Percentiles rank a stretch among this genome's conserved stretches.
phyloP scores from a whole-genome alignment of 2,888 invertebrate species.

The Nematopogon swammerdamellus region DNA sequence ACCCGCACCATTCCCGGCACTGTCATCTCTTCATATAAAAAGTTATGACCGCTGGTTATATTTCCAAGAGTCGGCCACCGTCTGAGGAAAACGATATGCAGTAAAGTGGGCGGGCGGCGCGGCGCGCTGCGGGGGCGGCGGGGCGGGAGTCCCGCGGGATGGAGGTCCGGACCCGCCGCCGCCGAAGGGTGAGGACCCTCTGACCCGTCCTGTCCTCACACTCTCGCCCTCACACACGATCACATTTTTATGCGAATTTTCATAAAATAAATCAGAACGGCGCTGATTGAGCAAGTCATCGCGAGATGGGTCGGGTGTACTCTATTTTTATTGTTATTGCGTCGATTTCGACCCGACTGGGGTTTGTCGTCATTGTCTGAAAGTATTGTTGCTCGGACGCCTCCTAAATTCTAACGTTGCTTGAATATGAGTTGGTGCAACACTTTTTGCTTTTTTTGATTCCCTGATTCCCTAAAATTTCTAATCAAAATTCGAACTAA shows the following conservation, averaged over 20 bases:
- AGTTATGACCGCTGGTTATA: constrained; percentile 55
- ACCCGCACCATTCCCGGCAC: constrained; percentile 44
- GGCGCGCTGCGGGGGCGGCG: constrained; percentile 19
- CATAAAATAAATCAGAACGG: constrained; percentile 56
- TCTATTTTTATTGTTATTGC: constrained; percentile 57
- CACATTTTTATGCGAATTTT: constrained; percentile 52
- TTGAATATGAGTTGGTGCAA: too few species aligned
- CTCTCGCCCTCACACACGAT: neutral
- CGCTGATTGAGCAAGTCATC: constrained; percentile 56
- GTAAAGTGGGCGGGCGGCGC: constrained; percentile 24
- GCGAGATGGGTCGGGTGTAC: constrained; percentile 17
- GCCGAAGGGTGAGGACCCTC: neutral
- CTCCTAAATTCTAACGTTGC: too few species aligned
- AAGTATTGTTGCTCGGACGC: neutral
- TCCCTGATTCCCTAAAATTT: too few species aligned
- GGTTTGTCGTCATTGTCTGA: neutral
- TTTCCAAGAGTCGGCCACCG: constrained; percentile 36
- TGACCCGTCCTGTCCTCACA: neutral
- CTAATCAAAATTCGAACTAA: too few species aligned
- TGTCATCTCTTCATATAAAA: constrained; percentile 57
- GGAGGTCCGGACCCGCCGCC: constrained; percentile 30
- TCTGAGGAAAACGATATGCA: constrained; percentile 52
- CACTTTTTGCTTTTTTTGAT: too few species aligned
- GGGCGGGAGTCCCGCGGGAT: constrained; percentile 47
- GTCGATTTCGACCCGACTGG: constrained; percentile 11